A percentile compares a stretch with the other conserved stretches of the same genome.
These are phyloP conservation scores for Actenoides hombroni DNA, from an alignment of 2,113 vertebrate genomes.

Conservation along the genomic window DNA sequence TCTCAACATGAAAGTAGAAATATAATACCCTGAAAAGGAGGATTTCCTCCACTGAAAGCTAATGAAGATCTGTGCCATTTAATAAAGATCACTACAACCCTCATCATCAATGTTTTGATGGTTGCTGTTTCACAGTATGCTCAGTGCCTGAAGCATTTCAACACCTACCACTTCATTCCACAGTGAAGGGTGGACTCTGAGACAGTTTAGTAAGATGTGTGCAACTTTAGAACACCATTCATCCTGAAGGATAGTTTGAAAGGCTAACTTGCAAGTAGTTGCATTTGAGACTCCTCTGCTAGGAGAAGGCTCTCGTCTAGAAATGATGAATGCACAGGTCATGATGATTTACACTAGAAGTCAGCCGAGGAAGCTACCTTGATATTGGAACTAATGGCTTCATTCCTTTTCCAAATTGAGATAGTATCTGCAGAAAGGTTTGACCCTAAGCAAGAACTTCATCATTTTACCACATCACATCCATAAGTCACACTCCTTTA, in stretches of 20 bases:
- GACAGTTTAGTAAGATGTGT: neutral
- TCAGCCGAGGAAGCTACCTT: slow-evolving; percentile 7
- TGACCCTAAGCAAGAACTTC: slow-evolving; percentile 6
- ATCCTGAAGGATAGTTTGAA: neutral
- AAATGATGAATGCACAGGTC: slow-evolving; percentile 38
- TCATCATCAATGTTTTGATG: neutral
- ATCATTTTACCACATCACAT: slow-evolving; percentile 5
- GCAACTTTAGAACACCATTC: neutral
- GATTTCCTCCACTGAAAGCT: neutral
- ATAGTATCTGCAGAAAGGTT: slow-evolving; percentile 30
- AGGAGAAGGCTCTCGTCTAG: neutral
- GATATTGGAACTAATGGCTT: slow-evolving; percentile 41
- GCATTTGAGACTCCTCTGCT: neutral
- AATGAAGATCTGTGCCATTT: neutral
- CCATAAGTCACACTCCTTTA: neutral
- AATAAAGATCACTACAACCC: neutral
- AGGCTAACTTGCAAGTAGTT: neutral
- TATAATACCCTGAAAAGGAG: neutral
- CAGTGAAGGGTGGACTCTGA: neutral
- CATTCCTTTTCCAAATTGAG: slow-evolving; percentile 35
- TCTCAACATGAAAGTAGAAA: neutral
- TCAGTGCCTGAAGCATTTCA: neutral
- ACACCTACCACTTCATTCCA: neutral
- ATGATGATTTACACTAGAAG: slow-evolving; percentile 37
- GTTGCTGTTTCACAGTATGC: neutral